Evolutionary conservation across 1,140 invertebrate genomes (phyloP), one percentile per base, ranked within the genome.

Genomic region (Tetragonula clypearis): DNA sequence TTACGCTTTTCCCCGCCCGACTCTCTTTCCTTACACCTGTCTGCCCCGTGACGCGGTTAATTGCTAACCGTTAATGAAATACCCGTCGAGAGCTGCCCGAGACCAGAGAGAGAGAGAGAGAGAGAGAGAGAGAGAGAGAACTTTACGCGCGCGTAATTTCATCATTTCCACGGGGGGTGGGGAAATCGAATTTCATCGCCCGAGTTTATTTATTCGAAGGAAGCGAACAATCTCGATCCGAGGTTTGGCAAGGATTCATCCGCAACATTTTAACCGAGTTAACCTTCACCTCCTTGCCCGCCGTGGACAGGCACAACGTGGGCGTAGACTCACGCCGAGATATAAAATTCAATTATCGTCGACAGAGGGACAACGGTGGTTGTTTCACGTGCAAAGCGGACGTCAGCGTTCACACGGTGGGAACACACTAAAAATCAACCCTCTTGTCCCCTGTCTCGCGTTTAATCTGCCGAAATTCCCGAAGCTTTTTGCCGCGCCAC

Each of bases 11-110:
- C 41, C 55, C 30, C 19, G 6, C n/a, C 4, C 4, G 21, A 58
- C 30, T 65, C 79, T 84, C 65, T 79, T 73, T 65, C 60, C 53
- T n/a, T 23, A 53, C 56, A 17, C 69, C 55, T 35, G 73, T 11
- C 3, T 53, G n/a, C 41, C 23, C 53, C 12, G 21, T 30, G 14
- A 30, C 14, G 56, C 69, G n/a, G 69, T 58, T 73, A 85, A 85
- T 81, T 81, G 69, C 78, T 8, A 17, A 73, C 30, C n/a, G 77
- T 15, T 80, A 65, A 85, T 85, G 83, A 80, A 85, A 85, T 19
- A 73, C 69, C 41, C 41, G 41, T 49, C 41, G 41, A 49, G 41
- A 49, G 6, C 41, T 49, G 41, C 41, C 41, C 41, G 41, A 49
- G 41, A 49, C 8, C 1, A 30, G 30, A 30, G 30, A 30, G 30